Base-by-base conservation (phyloP, 1,140 invertebrate species). In the Ditylenchus dipsaci region DNA sequence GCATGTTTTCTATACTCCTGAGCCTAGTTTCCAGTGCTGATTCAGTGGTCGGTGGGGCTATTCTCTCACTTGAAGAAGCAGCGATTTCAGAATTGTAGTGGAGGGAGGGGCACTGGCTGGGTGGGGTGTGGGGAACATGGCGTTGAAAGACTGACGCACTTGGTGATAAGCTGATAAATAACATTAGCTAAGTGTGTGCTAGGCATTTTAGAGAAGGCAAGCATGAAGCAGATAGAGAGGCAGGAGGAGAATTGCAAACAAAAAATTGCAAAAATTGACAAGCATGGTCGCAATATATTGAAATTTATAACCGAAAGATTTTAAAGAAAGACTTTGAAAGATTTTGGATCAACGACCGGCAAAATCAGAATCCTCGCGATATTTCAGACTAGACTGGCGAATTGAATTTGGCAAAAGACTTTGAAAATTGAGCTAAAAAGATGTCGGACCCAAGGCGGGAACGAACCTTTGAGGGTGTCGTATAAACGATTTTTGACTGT, bases 131-230 rank as follows among this genome's bases (percentile, higher is more conserved):
- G 0, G 66, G 19, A 29, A 67, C 23, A 23, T 67, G 49, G 19
- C 15, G n/a, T 68, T 67, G 26, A 67, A 67, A 15, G 65, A 62
- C n/a, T 67, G 65, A 15, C 64, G 59, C 11, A 67, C 65, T 67
- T 67, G 65, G 15, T 26, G 60, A 67, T 67, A 30, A 67, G 65
- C 65, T 67, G 30, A 30, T n/a, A n/a, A n/a, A n/a, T n/a, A n/a
- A n/a, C n/a, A n/a, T n/a, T n/a, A n/a, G n/a, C n/a, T n/a, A n/a
- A n/a, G n/a, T n/a, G 63, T 30, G 63, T 27, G 42, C 27, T 56
- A 61, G 26, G 21, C 21, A 27, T 21, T 26, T 61, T 61, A 7
- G 1, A 43, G 29, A 19, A 61, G 29, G 3, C 29, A 43, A 26
- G 8, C 19, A 61, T 33, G 13, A 56, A 61, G 59, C 38, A 61